Evolutionary conservation across 2,113 vertebrate species (phyloP).

Genomic region (Alaudala cheleensis): DNA sequence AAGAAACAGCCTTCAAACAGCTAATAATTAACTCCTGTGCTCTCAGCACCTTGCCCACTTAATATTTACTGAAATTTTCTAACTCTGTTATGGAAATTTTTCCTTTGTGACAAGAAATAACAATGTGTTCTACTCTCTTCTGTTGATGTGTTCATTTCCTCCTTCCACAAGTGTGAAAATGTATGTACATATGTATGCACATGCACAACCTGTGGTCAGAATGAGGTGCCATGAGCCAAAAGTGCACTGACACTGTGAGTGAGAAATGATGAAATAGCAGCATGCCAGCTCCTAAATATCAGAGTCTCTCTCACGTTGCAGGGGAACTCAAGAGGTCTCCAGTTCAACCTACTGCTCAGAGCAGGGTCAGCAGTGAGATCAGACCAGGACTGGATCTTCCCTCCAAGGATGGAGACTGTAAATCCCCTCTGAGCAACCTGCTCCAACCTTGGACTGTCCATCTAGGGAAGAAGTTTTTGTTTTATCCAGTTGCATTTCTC

Average conservation of each 20-base stretch:
- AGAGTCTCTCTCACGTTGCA: not conserved
- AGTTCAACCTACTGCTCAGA: not conserved
- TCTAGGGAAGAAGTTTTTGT: not conserved
- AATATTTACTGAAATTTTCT: conserved; percentile 7
- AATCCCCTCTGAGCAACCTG: not conserved
- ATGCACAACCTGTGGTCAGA: not conserved
- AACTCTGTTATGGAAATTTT: not conserved
- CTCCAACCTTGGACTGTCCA: not conserved
- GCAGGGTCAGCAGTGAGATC: not conserved
- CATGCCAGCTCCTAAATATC: not conserved
- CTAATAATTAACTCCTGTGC: conserved; percentile 14
- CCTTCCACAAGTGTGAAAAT: not conserved
- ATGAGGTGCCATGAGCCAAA: not conserved
- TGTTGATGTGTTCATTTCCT: not conserved
- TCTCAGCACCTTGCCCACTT: not conserved
- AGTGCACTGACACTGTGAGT: not conserved
- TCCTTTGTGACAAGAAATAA: not conserved
- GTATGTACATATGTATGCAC: not conserved
- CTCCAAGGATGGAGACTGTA: not conserved
- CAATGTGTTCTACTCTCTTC: not conserved
- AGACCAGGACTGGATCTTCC: not conserved
- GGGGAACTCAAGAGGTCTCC: not conserved
- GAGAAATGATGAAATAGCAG: not conserved
- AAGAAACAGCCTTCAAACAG: not conserved
- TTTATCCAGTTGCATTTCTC: not conserved